Evolutionary conservation across 2,888 invertebrate species (phyloP).

Genomic region (Melieria omissa): DNA sequence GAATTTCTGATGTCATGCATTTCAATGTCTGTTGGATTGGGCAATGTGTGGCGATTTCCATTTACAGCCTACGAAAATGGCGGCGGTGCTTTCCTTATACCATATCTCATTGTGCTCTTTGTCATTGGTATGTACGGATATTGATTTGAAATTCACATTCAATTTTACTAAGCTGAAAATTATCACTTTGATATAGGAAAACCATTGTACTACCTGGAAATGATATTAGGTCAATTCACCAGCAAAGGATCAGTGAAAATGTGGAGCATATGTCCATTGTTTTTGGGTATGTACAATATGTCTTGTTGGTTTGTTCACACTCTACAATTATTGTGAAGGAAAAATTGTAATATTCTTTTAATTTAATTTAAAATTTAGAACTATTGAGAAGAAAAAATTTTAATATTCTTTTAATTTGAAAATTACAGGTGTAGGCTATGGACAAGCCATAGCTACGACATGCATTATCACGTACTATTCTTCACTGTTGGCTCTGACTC

Average conservation of each 20-base stretch:
- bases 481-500: conserved; percentile 77
- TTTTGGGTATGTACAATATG: conserved; percentile 74
- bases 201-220: conserved; percentile 87
- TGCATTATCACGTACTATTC: conserved; percentile 82
- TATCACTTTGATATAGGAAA: conserved; percentile 54
- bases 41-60: conserved; percentile 78
- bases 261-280: conserved; percentile 74
- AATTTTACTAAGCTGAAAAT: neutral
- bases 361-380: neutral
- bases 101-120: conserved; percentile 76
- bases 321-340: neutral
- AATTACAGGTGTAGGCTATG: conserved; percentile 77
- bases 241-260: conserved; percentile 82
- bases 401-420: neutral
- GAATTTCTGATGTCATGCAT: conserved; percentile 83
- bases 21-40: conserved; percentile 78
- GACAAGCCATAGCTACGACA: conserved; percentile 72
- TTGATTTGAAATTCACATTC: neutral
- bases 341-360: neutral
- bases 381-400: neutral
- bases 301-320: neutral
- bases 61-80: conserved; percentile 78
- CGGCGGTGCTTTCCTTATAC: conserved; percentile 79
- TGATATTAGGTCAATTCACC: conserved; percentile 84
- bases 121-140: conserved; percentile 67